Conservation (phyloP, 2,888 invertebrate genomes). For the Sericinus montela region DNA sequence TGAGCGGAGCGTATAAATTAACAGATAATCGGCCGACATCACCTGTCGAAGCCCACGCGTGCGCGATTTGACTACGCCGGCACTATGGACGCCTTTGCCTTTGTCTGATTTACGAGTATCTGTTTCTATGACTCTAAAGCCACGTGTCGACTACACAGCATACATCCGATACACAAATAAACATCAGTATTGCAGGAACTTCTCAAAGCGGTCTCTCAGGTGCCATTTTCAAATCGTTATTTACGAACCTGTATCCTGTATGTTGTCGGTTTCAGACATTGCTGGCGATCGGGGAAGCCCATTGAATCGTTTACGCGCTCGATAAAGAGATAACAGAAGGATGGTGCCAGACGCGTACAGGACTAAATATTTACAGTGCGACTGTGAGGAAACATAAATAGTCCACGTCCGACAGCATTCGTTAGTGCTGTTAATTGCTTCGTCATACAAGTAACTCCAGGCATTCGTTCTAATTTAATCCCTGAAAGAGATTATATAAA, state of each 20-base stretch:
- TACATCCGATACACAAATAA: constrained; percentile 46
- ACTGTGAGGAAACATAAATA: constrained; percentile 73
- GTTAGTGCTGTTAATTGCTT: constrained; percentile 71
- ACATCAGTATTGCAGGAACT: constrained; percentile 41
- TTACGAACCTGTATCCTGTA: constrained; percentile 59
- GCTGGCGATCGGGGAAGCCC: constrained; percentile 35
- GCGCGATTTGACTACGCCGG: constrained; percentile 31
- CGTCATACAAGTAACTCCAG: constrained; percentile 59
- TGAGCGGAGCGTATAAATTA: constrained; percentile 67
- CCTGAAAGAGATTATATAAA: constrained; percentile 13
- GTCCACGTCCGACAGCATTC: constrained; percentile 60
- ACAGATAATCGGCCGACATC: constrained; percentile 65
- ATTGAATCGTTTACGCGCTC: constrained; percentile 44
- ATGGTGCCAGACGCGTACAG: constrained; percentile 64
- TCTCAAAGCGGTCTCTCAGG: constrained; percentile 46
- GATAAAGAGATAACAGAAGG: constrained; percentile 66
- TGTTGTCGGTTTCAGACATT: constrained; percentile 29
- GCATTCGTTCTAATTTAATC: constrained; percentile 33
- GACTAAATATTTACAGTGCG: constrained; percentile 73
- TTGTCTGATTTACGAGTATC: constrained; percentile 14
- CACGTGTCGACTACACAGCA: constrained; percentile 43
- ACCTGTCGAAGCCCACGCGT: constrained; percentile 60
- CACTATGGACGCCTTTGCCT: constrained; percentile 14
- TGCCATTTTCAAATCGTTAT: constrained; percentile 60
- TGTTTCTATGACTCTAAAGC: neutral